These are phyloP conservation scores for Nothocercus nigrocapillus DNA, from an alignment of 2,113 vertebrate genomes.

Conservation along the genomic window DNA sequence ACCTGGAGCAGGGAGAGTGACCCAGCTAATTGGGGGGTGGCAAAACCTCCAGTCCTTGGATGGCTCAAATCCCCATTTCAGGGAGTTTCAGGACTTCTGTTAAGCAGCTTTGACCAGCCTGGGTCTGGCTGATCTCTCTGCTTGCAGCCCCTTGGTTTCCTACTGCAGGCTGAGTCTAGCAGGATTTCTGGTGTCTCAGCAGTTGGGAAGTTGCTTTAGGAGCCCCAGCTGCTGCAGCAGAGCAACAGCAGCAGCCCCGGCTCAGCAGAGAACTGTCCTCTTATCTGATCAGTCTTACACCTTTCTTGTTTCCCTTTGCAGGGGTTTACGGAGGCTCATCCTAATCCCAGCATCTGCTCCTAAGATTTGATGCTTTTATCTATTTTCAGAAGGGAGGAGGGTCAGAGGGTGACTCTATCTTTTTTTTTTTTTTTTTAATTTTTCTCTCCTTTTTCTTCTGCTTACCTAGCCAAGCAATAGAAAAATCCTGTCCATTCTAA, in stretches of 20 bases:
- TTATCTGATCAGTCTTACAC: not conserved
- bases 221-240: not conserved
- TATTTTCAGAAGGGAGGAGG: not conserved
- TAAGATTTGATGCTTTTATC: not conserved
- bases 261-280: not conserved
- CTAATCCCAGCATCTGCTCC: not conserved
- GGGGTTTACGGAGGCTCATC: not conserved
- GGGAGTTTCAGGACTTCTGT: not conserved
- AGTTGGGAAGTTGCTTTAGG: not conserved
- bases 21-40: not conserved
- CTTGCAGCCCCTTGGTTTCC: not conserved
- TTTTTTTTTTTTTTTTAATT: not conserved
- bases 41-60: not conserved
- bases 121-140: not conserved
- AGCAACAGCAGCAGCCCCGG: fast-evolving
- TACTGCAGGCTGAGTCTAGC: not conserved
- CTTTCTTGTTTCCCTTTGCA: not conserved
- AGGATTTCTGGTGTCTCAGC: not conserved
- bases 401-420: not conserved
- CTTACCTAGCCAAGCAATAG: not conserved
- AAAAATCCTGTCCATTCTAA: not conserved
- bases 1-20: not conserved
- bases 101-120: not conserved
- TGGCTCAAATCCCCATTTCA: not conserved
- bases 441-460: not conserved